These are phyloP conservation scores for Eilema caniola DNA, from an alignment of 2,888 invertebrate genomes.

Conservation along the genomic window DNA sequence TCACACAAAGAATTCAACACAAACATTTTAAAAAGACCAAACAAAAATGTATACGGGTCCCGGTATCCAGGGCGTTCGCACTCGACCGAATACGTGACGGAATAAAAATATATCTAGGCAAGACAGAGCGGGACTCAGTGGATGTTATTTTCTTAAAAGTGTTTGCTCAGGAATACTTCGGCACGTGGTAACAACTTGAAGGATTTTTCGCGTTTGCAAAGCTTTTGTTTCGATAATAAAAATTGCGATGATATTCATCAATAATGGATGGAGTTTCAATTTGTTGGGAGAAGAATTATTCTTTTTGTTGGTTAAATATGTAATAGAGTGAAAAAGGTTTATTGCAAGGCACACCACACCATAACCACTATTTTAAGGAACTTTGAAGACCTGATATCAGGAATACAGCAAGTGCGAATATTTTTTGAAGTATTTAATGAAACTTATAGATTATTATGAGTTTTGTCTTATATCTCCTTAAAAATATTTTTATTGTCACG, in stretches of 20 bases:
- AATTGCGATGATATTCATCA: constrained; percentile 7
- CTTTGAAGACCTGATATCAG: too few species aligned
- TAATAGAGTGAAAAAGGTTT: not conserved
- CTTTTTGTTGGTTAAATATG: not conserved
- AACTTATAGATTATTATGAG: too few species aligned
- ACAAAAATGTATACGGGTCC: constrained; percentile 31
- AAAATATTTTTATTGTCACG: too few species aligned
- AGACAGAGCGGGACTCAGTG: constrained; percentile 30
- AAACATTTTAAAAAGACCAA: constrained; percentile 29
- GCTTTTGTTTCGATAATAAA: constrained; percentile 35
- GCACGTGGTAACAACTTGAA: constrained; percentile 36
- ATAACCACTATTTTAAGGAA: not conserved
- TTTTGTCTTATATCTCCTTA: too few species aligned
- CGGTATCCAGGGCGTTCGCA: constrained; percentile 10
- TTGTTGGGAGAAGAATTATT: not conserved
- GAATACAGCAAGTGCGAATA: too few species aligned
- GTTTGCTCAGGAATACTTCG: constrained; percentile 50
- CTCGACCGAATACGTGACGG: constrained; percentile 28
- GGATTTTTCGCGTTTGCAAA: constrained; percentile 30
- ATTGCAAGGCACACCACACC: too few species aligned
- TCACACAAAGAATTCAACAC: constrained; percentile 22
- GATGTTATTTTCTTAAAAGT: constrained; percentile 61
- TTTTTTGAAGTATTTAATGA: too few species aligned
- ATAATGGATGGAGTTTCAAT: not conserved
- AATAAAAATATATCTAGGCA: constrained; percentile 47